Percentiles rank a stretch among this genome's conserved stretches.
Evolutionary conservation across 2,888 invertebrate genomes (phyloP).

Genomic region (Clistopyga incitator): DNA sequence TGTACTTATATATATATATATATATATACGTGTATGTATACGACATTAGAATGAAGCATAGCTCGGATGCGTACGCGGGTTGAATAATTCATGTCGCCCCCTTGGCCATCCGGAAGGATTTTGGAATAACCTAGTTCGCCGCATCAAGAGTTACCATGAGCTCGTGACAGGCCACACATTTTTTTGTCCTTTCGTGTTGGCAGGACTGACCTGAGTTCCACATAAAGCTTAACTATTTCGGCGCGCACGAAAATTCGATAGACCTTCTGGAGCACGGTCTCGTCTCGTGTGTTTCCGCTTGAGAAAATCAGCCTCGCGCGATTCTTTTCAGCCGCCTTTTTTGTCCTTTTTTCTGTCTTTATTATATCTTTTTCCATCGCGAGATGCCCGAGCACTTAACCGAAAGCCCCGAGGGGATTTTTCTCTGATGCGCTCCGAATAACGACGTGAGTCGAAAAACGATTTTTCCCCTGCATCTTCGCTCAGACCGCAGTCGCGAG

Average conservation of each 20-base stretch:
- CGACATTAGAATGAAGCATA: conserved; percentile 36
- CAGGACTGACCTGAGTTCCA: conserved; percentile 12
- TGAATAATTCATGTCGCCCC: conserved; percentile 68
- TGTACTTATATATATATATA: background rate
- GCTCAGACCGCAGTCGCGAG: background rate
- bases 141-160: conserved; percentile 10
- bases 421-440: conserved; percentile 15
- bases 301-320: conserved; percentile 13
- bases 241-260: conserved; percentile 27
- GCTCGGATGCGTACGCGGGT: conserved; percentile 39
- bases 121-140: conserved; percentile 43
- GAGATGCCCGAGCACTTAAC: conserved; percentile 31
- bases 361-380: conserved; percentile 26
- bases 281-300: conserved; percentile 2
- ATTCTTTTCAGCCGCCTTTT: background rate
- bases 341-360: background rate
- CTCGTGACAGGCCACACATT: conserved; percentile 20
- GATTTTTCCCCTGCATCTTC: conserved; percentile 15
- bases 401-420: conserved; percentile 26
- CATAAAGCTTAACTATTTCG: conserved; percentile 4
- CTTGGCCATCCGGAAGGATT: conserved; percentile 59
- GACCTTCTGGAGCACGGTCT: conserved; percentile 1
- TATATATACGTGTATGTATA: conserved; percentile 11
- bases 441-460: conserved; percentile 47
- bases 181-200: conserved; percentile 19